Evolutionary conservation across 2,888 invertebrate species (phyloP).

Genomic region (Brachyptera putata): DNA sequence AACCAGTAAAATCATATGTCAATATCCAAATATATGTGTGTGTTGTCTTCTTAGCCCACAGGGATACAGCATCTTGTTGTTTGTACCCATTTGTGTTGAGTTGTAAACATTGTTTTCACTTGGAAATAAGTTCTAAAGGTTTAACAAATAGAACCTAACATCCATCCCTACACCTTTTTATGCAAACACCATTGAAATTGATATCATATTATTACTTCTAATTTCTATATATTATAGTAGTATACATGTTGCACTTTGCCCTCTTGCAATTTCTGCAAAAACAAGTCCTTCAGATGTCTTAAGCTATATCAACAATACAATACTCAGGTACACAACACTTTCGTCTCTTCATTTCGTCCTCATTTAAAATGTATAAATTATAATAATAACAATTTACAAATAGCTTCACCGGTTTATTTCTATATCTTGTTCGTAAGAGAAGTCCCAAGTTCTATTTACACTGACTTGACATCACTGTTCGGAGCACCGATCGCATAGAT

Average conservation of each 20-base stretch:
- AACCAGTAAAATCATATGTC: no score
- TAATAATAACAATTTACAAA: no score
- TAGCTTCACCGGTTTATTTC: no score
- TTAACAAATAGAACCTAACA: neutral
- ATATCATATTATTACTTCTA: neutral
- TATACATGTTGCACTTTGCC: conserved; percentile 19
- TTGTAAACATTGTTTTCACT: no score
- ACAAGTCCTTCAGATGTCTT: neutral
- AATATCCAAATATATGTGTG: no score
- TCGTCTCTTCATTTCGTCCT: neutral
- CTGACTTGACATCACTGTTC: neutral
- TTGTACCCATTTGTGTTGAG: no score
- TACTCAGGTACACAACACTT: neutral
- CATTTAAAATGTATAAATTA: no score
- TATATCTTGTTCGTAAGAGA: no score
- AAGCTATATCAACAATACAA: no score
- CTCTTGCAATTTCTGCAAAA: neutral
- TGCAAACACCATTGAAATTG: conserved; percentile 6
- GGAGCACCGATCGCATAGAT: conserved; percentile 20
- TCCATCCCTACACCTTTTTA: neutral
- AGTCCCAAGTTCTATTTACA: neutral
- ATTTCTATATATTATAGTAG: neutral
- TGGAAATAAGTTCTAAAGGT: neutral
- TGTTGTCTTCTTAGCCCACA: neutral
- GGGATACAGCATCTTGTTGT: no score